Conservation (phyloP, 2,113 vertebrate species). For the Typhlomys cinereus region DNA sequence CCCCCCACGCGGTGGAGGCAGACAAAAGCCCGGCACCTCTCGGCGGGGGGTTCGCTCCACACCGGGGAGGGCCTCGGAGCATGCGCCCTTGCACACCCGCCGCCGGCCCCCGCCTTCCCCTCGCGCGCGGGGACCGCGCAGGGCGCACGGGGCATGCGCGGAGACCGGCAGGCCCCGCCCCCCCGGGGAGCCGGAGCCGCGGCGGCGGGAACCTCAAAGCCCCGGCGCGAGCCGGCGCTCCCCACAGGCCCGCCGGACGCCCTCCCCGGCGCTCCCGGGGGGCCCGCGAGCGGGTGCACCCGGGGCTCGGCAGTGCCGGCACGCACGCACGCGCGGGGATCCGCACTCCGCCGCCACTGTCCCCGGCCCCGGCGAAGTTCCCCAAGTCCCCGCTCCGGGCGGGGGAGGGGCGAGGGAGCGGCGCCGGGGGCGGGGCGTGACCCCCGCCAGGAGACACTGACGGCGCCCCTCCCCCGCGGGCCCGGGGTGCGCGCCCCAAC, state of each 20-base stretch:
- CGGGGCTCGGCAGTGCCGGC: accelerated
- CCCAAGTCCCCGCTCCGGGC: conserved; percentile 44
- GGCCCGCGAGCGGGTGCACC: not conserved
- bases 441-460: conserved; percentile 47
- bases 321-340: not conserved
- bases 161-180: conserved; percentile 64
- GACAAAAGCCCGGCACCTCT: conserved; percentile 68
- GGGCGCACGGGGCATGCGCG: conserved; percentile 64
- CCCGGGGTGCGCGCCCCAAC: conserved; percentile 26
- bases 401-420: conserved; percentile 47
- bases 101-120: conserved; percentile 58
- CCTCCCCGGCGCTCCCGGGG: not conserved
- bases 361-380: conserved; percentile 5
- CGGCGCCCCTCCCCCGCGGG: conserved; percentile 54
- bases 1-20: not conserved
- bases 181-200: conserved; percentile 70
- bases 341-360: not conserved
- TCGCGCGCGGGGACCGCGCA: conserved; percentile 54
- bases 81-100: conserved; percentile 62
- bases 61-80: conserved; percentile 53
- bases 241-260: conserved; percentile 45
- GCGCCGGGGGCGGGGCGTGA: conserved; percentile 77
- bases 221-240: conserved; percentile 60
- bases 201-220: conserved; percentile 82
- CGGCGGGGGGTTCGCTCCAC: not conserved